Evolutionary conservation across 2,888 invertebrate genomes (phyloP), one percentile per base, ranked within the genome.

Genomic region (Rhyacophila evoluta): DNA sequence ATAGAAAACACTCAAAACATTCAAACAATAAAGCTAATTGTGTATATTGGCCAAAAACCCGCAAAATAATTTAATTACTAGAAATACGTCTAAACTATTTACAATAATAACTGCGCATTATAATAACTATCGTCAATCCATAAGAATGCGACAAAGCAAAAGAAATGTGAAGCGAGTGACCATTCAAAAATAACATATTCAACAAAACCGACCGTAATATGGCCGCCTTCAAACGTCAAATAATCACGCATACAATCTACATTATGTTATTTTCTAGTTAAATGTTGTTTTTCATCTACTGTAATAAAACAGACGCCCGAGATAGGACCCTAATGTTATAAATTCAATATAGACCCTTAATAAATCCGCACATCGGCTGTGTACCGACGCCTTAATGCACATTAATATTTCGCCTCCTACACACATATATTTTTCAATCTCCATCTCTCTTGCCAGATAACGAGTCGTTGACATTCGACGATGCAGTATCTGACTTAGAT

Each of bases 241-340:
- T 39, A 4, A 39, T 55, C 15, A 55, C 19, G 55, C 55, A 55
- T 55, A 55, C 55, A 55, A 55, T 19, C 55, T 55, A 55, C 55
- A 25, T 19, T 55, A 55, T 19, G 25, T 55, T 55, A 55, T 55
- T 55, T 55, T 19, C 19, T 6, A 55, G 10, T 19, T 25, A 25
- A 55, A 55, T 55, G 55, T 55, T 55, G 55, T 55, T 55, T 25
- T 55, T 55, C 55, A 55, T 55, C 55, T 55, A 55, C 41, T 55
- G 55, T 55, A 55, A 19, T 15, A 55, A 55, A 55, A 55, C 55
- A 55, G 55, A 10, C 8, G 55, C 19, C 55, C 55, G 19, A 5
- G 15, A 55, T 6, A 25, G 55, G 19, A 55, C 55, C 6, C 55
- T 55, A 25, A 55, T 19, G 55, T 55, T 55, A 41, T 55, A 55